Base-by-base conservation (phyloP, 2,888 invertebrate species). In the Plebejus melissa region DNA sequence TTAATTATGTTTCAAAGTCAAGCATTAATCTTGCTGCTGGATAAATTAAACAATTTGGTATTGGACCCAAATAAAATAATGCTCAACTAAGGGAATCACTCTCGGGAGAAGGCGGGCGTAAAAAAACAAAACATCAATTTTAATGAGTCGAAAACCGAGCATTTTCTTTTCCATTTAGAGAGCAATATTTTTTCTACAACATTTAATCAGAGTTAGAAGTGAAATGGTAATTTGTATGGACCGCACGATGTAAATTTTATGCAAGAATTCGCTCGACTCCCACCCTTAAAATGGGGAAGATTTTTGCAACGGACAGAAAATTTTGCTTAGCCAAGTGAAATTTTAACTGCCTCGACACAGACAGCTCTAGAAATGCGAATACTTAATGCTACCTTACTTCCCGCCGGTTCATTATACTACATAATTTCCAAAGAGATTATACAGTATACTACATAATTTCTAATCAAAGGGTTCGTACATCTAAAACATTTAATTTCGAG, bases 171-270 rank as follows among this genome's bases (percentile, higher is more conserved):
- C 90, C 91, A 91, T 92, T 93, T 91, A 85, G 89, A 88, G 86
- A 88, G 89, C 92, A 92, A 92, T 92, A 92, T 92, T 92, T 93
- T 93, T 93, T 93, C 93, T 93, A 91, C 90, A 91, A 92, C 93
- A 92, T 93, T 93, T 93, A 93, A 93, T 93, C 93, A 93, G 91
- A 91, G 91, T 90, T 91, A 92, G 91, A 91, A 90, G 90, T 89
- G 91, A 90, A 92, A 93, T 92, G 92, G 91, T 92, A 92, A 93
- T 93, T 93, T 93, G 92, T 93, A 91, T 93, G 91, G 91, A 92
- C 92, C 93, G 90, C 92, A 88, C 92, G 92, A 93, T 93, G 93
- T 92, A 91, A 91, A 92, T 92, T 93, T 93, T 93, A 93, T 93
- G 92, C 92, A 91, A 92, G 92, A 92, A 92, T 92, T 90, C 89